Base-by-base conservation (phyloP, 2,888 invertebrate species). In the Tuta absoluta region DNA sequence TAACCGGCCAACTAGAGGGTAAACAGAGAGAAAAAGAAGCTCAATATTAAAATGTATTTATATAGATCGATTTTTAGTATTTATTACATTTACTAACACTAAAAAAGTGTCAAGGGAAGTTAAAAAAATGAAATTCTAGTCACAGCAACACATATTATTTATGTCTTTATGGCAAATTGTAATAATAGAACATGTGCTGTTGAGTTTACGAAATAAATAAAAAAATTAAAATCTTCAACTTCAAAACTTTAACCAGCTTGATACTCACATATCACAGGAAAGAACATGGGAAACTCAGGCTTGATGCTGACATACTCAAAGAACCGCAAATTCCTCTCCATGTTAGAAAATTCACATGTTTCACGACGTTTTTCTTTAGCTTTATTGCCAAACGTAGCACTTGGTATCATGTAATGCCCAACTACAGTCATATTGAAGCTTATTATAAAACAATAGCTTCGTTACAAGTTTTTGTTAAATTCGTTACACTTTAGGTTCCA, bases 251-350 rank as follows among this genome's bases (percentile, higher is more conserved):
- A n/a, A n/a, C n/a, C n/a, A n/a, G 1, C 23, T 14, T 12, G 14
- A 56, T 41, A 63, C 53, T 63, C 12, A 49, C 57, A 63, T 19
- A 63, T 33, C 21, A 56, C 45, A 49, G 56, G 57, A 23, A 63
- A n/a, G 11, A 51, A 41, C 33, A 49, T 21, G 7, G 63, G 51
- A 19, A 14, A 37, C 23, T 53, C 38, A 24, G 51, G 33, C 28
- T 51, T 41, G 14, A 51, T 21, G 21, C 58, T 38, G 0, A 58
- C 0, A 38, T 58, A 38, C 37, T 58, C 38, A 5, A 58, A 37
- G n/a, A 33, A 56, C n/a, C 28, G n/a, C n/a, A 17, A 33, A 33
- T 56, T 56, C 10, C 5, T 33, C 7, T 56, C 33, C 28, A 56
- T 33, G n/a, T 56, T 33, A 0, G 12, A n/a, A 33, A 56, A 17